Conservation (phyloP, 2,797 vertebrate genomes). For the Sebastes hubbsi region DNA sequence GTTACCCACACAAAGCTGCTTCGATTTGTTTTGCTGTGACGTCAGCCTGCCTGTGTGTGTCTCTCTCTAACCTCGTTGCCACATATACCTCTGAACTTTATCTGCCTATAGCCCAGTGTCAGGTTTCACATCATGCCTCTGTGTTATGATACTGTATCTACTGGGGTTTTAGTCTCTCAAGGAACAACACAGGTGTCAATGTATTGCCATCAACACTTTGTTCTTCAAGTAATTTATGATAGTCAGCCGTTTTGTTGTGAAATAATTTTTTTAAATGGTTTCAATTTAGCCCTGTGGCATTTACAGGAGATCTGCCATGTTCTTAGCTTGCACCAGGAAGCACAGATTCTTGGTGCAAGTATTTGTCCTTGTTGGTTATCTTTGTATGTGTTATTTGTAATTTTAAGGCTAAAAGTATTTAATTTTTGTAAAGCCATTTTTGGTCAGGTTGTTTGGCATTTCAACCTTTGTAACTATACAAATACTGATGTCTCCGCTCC, state of each 20-base stretch:
- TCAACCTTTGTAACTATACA: slow-evolving; percentile 50
- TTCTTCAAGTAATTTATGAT: slow-evolving; percentile 14
- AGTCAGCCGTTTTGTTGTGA: slow-evolving; percentile 5
- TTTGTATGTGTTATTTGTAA: slow-evolving; percentile 52
- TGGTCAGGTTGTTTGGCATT: slow-evolving; percentile 32
- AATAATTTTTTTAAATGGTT: not conserved
- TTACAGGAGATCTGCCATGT: slow-evolving; percentile 45
- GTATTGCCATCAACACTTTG: slow-evolving; percentile 37
- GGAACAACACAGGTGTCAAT: slow-evolving; percentile 55
- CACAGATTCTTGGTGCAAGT: not conserved
- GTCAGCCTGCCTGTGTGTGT: slow-evolving; percentile 44
- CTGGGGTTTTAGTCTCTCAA: slow-evolving; percentile 50
- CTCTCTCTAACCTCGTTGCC: slow-evolving; percentile 69
- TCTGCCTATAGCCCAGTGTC: slow-evolving; percentile 63
- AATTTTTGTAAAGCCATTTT: slow-evolving; percentile 6
- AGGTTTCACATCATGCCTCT: slow-evolving; percentile 51
- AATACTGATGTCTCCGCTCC: slow-evolving; percentile 75
- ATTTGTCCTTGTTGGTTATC: slow-evolving; percentile 46
- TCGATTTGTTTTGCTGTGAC: slow-evolving; percentile 70
- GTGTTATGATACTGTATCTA: slow-evolving; percentile 35
- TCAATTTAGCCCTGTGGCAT: slow-evolving; percentile 18
- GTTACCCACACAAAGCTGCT: slow-evolving; percentile 91
- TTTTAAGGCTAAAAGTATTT: slow-evolving; percentile 28
- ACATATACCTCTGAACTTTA: slow-evolving; percentile 77
- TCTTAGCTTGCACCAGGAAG: slow-evolving; percentile 9